phyloP scores from a whole-genome alignment of 2,797 vertebrate genomes.

The Champsocephalus gunnari region DNA sequence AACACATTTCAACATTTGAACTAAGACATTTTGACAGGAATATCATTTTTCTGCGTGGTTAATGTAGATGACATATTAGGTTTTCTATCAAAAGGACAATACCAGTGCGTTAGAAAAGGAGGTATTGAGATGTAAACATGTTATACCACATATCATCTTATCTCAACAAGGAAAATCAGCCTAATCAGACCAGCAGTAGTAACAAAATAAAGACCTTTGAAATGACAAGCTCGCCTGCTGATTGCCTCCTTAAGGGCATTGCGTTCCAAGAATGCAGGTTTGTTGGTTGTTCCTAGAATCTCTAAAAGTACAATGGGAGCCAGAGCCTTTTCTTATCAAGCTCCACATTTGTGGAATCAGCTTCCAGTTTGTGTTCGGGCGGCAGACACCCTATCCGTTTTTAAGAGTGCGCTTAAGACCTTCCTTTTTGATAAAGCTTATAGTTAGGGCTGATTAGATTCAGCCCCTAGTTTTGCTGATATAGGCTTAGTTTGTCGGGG shows the following conservation, averaged over 20 bases:
- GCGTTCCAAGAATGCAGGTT: too few relatives aligned
- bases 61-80: background rate
- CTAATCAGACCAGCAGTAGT: slow-evolving; percentile 11
- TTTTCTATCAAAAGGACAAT: background rate
- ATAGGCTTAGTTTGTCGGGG: too few relatives aligned
- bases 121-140: slow-evolving; percentile 11
- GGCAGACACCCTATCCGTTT: too few relatives aligned
- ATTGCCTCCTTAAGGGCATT: background rate
- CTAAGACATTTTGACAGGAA: background rate
- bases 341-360: too few relatives aligned
- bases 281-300: too few relatives aligned
- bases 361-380: too few relatives aligned
- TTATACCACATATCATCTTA: background rate
- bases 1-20: background rate
- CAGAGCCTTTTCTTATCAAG: too few relatives aligned
- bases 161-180: slow-evolving; percentile 10
- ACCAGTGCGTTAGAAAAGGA: background rate
- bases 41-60: background rate
- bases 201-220: background rate
- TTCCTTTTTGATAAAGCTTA: too few relatives aligned
- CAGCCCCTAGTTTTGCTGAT: too few relatives aligned
- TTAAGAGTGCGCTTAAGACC: too few relatives aligned
- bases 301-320: too few relatives aligned
- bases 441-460: too few relatives aligned
- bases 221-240: slow-evolving; percentile 8